Percentiles rank a stretch among this genome's conserved stretches.
Evolutionary conservation across 92 coral and sea anemone genomes (phyloP).

Genomic region (Muricea muricata): DNA sequence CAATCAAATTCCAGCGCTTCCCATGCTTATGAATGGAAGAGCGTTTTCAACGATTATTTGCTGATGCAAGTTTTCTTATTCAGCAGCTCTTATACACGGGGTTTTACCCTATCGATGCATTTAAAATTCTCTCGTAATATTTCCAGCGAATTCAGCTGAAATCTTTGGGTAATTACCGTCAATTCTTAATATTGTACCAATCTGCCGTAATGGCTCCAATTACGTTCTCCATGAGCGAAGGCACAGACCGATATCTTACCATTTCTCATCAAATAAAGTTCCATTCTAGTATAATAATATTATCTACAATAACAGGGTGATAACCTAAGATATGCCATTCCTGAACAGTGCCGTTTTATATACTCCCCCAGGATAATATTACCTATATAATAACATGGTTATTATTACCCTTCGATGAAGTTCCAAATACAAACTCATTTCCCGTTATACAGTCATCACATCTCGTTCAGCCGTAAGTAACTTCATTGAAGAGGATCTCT

Average conservation of each 20-base stretch:
- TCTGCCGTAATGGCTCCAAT: too few relatives aligned
- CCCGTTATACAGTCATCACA: neutral
- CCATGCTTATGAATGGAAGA: too few relatives aligned
- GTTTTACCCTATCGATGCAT: neutral
- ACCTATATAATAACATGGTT: neutral
- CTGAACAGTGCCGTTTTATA: too few relatives aligned
- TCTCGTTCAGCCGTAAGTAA: neutral
- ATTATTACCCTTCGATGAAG: too few relatives aligned
- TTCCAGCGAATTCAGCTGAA: too few relatives aligned
- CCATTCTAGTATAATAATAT: neutral
- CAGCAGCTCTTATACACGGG: neutral
- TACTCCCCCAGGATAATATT: too few relatives aligned
- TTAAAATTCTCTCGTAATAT: neutral
- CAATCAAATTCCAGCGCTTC: too few relatives aligned
- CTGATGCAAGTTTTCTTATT: neutral
- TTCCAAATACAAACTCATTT: neutral
- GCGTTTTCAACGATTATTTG: neutral
- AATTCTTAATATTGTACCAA: neutral
- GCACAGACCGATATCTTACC: too few relatives aligned
- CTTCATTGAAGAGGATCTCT: conserved; percentile 4
- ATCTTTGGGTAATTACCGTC: too few relatives aligned
- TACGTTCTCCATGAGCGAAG: too few relatives aligned
- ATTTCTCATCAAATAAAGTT: too few relatives aligned
- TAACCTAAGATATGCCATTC: too few relatives aligned
- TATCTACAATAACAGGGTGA: neutral